Evolutionary conservation across 2,888 invertebrate genomes (phyloP).

Genomic region (Xylophagus ater): DNA sequence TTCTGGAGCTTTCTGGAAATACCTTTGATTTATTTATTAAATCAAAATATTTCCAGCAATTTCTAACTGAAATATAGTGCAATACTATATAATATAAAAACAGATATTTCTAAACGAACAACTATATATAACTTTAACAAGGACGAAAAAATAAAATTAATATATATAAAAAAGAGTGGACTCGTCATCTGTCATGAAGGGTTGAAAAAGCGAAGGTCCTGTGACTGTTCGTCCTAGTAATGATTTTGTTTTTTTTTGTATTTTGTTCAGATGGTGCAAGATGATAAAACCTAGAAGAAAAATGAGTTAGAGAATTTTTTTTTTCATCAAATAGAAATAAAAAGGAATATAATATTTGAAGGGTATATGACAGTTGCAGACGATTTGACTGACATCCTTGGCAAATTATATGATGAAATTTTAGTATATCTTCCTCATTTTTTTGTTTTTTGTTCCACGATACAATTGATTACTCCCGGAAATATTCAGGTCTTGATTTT

Average conservation of each 20-base stretch:
- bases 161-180: constrained; percentile 2
- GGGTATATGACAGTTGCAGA: constrained; percentile 14
- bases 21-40: background rate
- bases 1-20: constrained; percentile 1
- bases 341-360: too few species aligned
- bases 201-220: background rate
- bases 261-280: background rate
- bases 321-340: background rate
- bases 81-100: too few species aligned
- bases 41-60: background rate
- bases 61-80: background rate
- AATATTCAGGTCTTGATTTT: too few species aligned
- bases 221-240: background rate
- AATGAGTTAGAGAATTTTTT: background rate
- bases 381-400: constrained; percentile 12
- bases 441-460: too few species aligned
- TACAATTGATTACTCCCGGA: too few species aligned
- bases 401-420: constrained; percentile 13
- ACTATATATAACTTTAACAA: background rate
- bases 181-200: constrained; percentile 1
- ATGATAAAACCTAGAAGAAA: background rate
- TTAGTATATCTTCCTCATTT: too few species aligned
- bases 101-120: too few species aligned
- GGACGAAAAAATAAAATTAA: background rate
- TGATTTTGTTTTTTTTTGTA: background rate